phyloP scores from a whole-genome alignment of 2,888 invertebrate genomes.

The Eristalis intricaria region DNA sequence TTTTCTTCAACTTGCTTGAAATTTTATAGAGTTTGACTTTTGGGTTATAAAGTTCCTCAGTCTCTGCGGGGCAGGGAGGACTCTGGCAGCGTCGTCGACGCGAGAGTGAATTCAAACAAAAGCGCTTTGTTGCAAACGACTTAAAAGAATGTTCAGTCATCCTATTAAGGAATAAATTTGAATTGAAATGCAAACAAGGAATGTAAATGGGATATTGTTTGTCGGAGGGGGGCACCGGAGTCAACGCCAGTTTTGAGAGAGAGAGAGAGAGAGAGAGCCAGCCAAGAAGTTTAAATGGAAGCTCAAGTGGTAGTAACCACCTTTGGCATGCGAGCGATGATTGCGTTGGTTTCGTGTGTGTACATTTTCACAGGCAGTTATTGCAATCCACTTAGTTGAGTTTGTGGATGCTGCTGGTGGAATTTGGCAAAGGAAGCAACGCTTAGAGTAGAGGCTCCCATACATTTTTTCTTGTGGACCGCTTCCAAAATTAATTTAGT shows the following conservation, averaged over 20 bases:
- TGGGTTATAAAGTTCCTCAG: conserved; percentile 21
- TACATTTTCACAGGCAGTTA: too few species aligned
- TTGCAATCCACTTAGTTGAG: too few species aligned
- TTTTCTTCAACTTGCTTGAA: conserved; percentile 22
- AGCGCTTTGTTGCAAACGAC: conserved; percentile 38
- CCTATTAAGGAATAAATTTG: conserved; percentile 44
- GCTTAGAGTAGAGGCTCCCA: too few species aligned
- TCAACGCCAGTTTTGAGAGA: background rate
- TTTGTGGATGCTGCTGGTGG: too few species aligned
- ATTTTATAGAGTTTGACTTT: conserved; percentile 28
- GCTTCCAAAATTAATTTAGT: too few species aligned
- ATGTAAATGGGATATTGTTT: conserved; percentile 17
- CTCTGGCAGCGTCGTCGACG: background rate
- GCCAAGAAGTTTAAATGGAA: too few species aligned
- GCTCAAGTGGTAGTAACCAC: too few species aligned
- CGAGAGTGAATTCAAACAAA: conserved; percentile 37
- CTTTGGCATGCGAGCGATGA: too few species aligned
- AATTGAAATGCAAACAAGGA: conserved; percentile 34
- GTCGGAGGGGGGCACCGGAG: background rate
- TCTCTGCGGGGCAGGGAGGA: conserved; percentile 1
- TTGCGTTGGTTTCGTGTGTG: too few species aligned
- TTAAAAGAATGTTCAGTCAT: conserved; percentile 50
- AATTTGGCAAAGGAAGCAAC: too few species aligned
- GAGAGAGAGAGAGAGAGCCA: too few species aligned
- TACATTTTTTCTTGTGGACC: too few species aligned